A percentile compares a stretch with the other conserved stretches of the same genome.
Evolutionary conservation across 2,888 invertebrate species (phyloP).

Genomic region (Helobdella robusta): DNA sequence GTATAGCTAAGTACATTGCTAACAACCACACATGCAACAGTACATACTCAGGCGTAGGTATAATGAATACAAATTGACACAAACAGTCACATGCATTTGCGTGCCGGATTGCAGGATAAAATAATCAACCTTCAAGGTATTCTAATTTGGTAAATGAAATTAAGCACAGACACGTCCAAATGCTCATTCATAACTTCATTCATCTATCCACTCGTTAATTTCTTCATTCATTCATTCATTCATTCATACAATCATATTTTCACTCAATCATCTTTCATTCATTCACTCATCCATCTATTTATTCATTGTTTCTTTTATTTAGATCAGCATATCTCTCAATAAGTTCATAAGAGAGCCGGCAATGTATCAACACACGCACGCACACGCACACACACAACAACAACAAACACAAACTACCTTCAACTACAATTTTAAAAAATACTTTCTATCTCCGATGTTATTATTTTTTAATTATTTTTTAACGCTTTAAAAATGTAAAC

Average conservation of each 20-base stretch:
- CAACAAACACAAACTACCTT: background rate
- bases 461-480: background rate
- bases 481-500: background rate
- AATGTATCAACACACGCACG: background rate
- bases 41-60: no score
- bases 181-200: background rate
- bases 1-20: no score
- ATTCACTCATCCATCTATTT: background rate
- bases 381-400: no score
- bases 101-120: no score
- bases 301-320: background rate
- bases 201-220: background rate
- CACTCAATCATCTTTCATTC: background rate
- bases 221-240: background rate
- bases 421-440: background rate
- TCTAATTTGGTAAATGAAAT: no score
- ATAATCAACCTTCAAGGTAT: no score
- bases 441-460: background rate
- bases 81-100: no score
- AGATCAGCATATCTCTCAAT: slow-evolving; percentile 1
- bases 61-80: no score
- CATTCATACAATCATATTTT: background rate
- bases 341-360: background rate
- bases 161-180: no score
- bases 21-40: no score